phyloP scores from a whole-genome alignment of 2,113 vertebrate genomes.

The Catharus minimus region DNA sequence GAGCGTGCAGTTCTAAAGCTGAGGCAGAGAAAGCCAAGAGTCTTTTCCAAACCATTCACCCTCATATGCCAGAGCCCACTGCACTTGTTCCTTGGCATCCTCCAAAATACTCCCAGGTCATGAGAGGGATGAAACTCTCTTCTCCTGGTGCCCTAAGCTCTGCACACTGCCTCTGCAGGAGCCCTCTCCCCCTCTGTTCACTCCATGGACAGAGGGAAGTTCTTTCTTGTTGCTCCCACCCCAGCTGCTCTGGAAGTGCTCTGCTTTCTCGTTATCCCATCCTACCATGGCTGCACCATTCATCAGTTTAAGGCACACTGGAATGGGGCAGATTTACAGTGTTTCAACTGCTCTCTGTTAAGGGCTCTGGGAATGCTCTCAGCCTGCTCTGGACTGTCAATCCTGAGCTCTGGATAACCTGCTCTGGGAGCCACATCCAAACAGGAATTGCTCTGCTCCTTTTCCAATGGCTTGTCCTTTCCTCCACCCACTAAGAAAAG shows the following conservation, averaged over 20 bases:
- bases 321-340: neutral
- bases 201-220: neutral
- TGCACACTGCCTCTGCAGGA: neutral
- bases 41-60: neutral
- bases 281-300: neutral
- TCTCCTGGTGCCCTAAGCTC: neutral
- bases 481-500: neutral
- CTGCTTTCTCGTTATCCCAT: accelerated
- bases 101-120: neutral
- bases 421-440: neutral
- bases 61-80: neutral
- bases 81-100: neutral
- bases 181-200: neutral
- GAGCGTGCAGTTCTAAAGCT: neutral
- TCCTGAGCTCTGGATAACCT: neutral
- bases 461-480: neutral
- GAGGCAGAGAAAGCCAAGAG: neutral
- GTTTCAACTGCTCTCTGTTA: neutral
- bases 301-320: neutral
- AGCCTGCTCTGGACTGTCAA: neutral
- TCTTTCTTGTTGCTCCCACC: neutral
- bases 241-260: neutral
- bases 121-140: neutral
- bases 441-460: neutral
- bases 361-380: neutral